Evolutionary conservation across 2,888 invertebrate genomes (phyloP).

Genomic region (Sipha maydis): DNA sequence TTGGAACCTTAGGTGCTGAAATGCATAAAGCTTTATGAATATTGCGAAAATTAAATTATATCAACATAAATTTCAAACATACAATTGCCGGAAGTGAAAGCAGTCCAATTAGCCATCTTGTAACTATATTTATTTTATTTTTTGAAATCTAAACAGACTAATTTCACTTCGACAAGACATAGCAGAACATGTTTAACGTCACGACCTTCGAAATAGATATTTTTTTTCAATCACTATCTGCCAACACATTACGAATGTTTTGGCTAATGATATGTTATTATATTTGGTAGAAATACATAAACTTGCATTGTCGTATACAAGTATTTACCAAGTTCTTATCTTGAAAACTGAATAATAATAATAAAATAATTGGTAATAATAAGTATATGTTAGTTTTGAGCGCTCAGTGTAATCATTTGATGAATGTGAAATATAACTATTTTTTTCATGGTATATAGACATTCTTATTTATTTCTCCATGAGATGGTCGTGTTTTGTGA

Average conservation of each 20-base stretch:
- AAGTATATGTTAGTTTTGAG: too few relatives aligned
- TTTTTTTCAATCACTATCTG: constrained; percentile 48
- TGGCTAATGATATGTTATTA: constrained; percentile 26
- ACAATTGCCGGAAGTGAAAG: constrained; percentile 52
- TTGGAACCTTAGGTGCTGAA: constrained; percentile 62
- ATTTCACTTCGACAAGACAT: neutral
- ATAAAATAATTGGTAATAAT: neutral
- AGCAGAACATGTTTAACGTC: constrained; percentile 31
- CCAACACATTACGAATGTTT: constrained; percentile 44
- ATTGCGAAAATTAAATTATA: neutral
- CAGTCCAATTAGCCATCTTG: constrained; percentile 46
- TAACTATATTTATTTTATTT: neutral
- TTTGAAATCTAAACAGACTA: neutral
- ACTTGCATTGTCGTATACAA: constrained; percentile 3
- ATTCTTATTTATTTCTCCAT: constrained; percentile 16
- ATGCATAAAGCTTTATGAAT: constrained; percentile 2
- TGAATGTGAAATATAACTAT: neutral
- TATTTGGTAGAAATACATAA: constrained; percentile 29
- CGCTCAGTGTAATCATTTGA: constrained; percentile 1
- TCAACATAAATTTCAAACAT: neutral
- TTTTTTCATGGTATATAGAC: neutral
- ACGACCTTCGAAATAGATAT: constrained; percentile 49
- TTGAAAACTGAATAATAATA: neutral
- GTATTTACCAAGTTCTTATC: constrained; percentile 25
- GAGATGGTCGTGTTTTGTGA: neutral